Percentiles rank a stretch among this genome's conserved stretches.
Evolutionary conservation across 30 jellyfish, hydroid and myxozoan species (phyloP).

Genomic region (Cassiopea xamachana): DNA sequence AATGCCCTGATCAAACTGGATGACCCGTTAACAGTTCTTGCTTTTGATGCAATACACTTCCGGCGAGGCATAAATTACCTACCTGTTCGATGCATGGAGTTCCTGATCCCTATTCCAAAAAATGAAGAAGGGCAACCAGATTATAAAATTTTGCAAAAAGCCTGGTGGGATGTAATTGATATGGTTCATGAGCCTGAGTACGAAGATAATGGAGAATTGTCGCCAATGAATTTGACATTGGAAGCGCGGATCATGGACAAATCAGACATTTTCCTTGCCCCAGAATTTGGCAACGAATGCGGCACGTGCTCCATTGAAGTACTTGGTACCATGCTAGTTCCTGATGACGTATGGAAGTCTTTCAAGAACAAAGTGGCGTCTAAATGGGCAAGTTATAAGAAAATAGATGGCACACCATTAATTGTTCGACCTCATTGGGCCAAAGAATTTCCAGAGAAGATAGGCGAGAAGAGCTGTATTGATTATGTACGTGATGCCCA

Average conservation of each 20-base stretch:
- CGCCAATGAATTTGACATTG: neutral
- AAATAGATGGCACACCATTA: neutral
- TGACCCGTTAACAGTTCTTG: neutral
- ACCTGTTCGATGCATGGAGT: conserved; percentile 19
- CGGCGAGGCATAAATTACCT: conserved; percentile 19
- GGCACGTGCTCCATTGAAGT: conserved; percentile 24
- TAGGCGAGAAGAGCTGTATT: neutral
- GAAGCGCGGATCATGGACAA: neutral
- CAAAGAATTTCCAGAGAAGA: neutral
- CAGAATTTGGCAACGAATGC: conserved; percentile 1
- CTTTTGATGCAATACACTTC: conserved; percentile 17
- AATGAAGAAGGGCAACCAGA: neutral
- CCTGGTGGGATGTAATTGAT: neutral
- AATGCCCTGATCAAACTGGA: neutral
- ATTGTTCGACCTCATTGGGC: neutral
- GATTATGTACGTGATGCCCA: neutral
- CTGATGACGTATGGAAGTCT: neutral
- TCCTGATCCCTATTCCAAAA: neutral
- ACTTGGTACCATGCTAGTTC: conserved; percentile 10
- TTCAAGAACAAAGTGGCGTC: conserved; percentile 7
- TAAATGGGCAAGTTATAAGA: neutral
- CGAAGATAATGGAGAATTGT: neutral
- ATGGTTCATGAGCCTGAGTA: neutral
- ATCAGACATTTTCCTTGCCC: conserved; percentile 7
- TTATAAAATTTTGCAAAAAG: neutral